Percentiles rank a stretch among this genome's conserved stretches.
These are phyloP conservation scores for Lepisosteus oculatus DNA, from an alignment of 2,113 vertebrate genomes.

Conservation along the genomic window DNA sequence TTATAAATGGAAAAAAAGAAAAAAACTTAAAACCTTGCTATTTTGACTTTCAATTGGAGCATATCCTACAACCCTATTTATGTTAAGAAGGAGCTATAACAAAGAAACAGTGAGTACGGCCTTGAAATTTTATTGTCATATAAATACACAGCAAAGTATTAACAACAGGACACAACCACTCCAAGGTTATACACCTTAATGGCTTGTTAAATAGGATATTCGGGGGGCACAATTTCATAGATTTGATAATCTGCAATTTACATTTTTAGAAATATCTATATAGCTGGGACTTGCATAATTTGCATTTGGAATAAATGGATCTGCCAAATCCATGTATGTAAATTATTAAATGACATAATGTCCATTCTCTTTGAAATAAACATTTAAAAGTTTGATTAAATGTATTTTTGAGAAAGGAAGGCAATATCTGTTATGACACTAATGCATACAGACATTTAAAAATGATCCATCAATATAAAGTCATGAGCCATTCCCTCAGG, in stretches of 20 bases:
- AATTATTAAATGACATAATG: not conserved
- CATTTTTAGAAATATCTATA: not conserved
- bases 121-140: too few relatives aligned
- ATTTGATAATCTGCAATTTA: slow-evolving; percentile 7
- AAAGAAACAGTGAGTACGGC: too few relatives aligned
- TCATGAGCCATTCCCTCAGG: not conserved
- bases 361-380: slow-evolving; percentile 10
- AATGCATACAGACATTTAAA: slow-evolving; percentile 21
- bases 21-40: too few relatives aligned
- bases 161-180: too few relatives aligned
- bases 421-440: slow-evolving; percentile 12
- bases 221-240: slow-evolving; percentile 7
- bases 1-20: too few relatives aligned
- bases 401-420: not conserved
- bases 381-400: slow-evolving; percentile 2
- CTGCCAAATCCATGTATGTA: not conserved
- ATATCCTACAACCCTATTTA: too few relatives aligned
- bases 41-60: too few relatives aligned
- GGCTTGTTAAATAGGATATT: slow-evolving; percentile 1
- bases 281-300: not conserved
- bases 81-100: too few relatives aligned
- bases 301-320: too few relatives aligned
- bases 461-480: slow-evolving; percentile 1
- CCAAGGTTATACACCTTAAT: slow-evolving; percentile 13
- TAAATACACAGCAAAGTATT: too few relatives aligned